Base-by-base conservation (phyloP, 2,888 invertebrate species). In the Busseola fusca region DNA sequence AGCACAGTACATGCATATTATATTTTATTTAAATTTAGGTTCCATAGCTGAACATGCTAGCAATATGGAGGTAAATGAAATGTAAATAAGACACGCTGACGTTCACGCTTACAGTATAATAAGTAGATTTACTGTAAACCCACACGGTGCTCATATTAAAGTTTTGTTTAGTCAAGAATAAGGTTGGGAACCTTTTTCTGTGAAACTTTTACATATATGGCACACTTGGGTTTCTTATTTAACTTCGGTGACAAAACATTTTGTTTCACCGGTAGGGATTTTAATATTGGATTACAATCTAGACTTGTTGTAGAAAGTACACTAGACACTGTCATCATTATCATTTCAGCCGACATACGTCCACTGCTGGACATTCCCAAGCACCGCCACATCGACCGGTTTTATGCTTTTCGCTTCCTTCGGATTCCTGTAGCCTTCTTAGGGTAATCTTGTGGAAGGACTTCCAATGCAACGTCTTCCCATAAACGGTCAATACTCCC, bases 11-110 rank as follows among this genome's bases (percentile, higher is more conserved):
- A 67, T 71, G 76, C 76, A 80, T 60, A 7, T n/a, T 7, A 34
- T 34, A 80, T 71, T 40, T 72, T 69, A 80, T 80, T 70, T 69
- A 81, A 77, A 81, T 77, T 80, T 77, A 64, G 48, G 69, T 73
- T 80, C 64, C 72, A 68, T 68, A 64, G 58, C 69, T 58, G 54
- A 67, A 69, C 52, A 69, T 25, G 69, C 45, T 1, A 48, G 74
- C 77, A 67, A 77, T 77, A 73, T 79, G 57, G 50, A 76, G 69
- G 69, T 70, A 68, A 81, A 80, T 77, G 42, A 77, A 60, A 81
- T 80, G 81, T 78, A 78, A 80, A 80, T 80, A 74, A 40, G 64
- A 58, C 68, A 63, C 30, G 64, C 78, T 81, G 69, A 65, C 69
- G 69, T 68, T 48, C 56, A 58, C 52, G 52, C 76, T 70, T 57